These are phyloP conservation scores for Agrotis clavis DNA, from an alignment of 2,888 invertebrate genomes.

Conservation along the genomic window DNA sequence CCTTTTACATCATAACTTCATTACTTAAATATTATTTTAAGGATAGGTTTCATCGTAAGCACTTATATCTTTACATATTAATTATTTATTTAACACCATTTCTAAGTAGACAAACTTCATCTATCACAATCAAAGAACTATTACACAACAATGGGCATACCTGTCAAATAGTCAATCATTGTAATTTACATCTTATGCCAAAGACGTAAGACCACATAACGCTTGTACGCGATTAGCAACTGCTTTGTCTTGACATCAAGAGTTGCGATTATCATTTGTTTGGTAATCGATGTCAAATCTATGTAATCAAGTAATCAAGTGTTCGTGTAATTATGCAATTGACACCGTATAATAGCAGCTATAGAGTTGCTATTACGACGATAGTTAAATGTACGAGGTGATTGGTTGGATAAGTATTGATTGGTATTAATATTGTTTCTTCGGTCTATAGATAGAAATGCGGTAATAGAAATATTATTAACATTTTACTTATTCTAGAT, in stretches of 20 bases:
- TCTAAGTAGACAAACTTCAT: slow-evolving; percentile 13
- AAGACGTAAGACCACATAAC: neutral
- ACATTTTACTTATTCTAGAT: too few relatives aligned
- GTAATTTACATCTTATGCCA: slow-evolving; percentile 1
- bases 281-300: slow-evolving; percentile 45
- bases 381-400: slow-evolving; percentile 13
- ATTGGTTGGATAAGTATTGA: neutral
- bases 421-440: neutral
- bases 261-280: slow-evolving; percentile 41
- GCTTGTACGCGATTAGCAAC: neutral
- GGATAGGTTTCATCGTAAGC: slow-evolving; percentile 22
- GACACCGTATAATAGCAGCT: slow-evolving; percentile 1
- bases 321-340: slow-evolving; percentile 49
- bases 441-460: neutral
- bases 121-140: slow-evolving; percentile 23
- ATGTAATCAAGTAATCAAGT: slow-evolving; percentile 41
- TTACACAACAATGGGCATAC: slow-evolving; percentile 39
- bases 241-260: slow-evolving; percentile 31
- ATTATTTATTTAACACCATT: slow-evolving; percentile 40
- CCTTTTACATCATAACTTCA: slow-evolving; percentile 29
- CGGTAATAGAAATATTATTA: neutral
- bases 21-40: slow-evolving; percentile 33
- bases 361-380: slow-evolving; percentile 6
- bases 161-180: neutral
- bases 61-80: slow-evolving; percentile 36